Percentiles rank a stretch among this genome's conserved stretches.
Conservation (phyloP, 2,797 vertebrate genomes). For the Catamblyrhynchus diadema region DNA sequence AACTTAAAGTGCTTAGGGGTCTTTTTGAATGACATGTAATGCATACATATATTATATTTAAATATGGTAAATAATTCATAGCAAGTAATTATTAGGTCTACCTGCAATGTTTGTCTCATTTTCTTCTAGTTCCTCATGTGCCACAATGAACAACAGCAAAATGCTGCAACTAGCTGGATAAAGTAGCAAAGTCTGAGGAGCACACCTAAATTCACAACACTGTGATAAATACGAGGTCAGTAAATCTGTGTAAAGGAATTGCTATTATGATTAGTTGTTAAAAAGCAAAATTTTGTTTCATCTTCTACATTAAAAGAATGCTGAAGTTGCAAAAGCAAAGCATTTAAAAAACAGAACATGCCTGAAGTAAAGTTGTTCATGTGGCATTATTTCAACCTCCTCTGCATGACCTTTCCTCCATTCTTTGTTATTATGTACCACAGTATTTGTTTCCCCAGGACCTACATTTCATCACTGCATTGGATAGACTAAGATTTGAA, state of each 20-base stretch:
- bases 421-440: background rate
- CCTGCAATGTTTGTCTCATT: background rate
- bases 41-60: background rate
- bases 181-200: background rate
- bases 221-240: background rate
- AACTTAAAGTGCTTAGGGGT: conserved; percentile 16
- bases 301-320: conserved; percentile 30
- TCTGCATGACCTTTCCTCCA: conserved; percentile 9
- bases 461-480: background rate
- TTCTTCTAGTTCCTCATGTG: background rate
- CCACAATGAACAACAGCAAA: background rate
- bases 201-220: background rate
- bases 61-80: background rate
- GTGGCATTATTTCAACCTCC: background rate
- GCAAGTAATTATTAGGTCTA: conserved; percentile 5
- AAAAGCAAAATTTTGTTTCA: conserved; percentile 16
- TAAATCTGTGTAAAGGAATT: background rate
- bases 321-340: conserved; percentile 29
- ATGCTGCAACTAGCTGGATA: background rate
- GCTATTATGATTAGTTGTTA: background rate
- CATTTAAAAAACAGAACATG: conserved; percentile 19
- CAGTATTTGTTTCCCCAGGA: background rate
- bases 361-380: conserved; percentile 29
- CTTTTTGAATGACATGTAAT: conserved; percentile 4
- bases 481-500: background rate